Evolutionary conservation across 2,113 vertebrate species (phyloP), one percentile per base, ranked within the genome.

Genomic region (Archocentrus centrarchus): DNA sequence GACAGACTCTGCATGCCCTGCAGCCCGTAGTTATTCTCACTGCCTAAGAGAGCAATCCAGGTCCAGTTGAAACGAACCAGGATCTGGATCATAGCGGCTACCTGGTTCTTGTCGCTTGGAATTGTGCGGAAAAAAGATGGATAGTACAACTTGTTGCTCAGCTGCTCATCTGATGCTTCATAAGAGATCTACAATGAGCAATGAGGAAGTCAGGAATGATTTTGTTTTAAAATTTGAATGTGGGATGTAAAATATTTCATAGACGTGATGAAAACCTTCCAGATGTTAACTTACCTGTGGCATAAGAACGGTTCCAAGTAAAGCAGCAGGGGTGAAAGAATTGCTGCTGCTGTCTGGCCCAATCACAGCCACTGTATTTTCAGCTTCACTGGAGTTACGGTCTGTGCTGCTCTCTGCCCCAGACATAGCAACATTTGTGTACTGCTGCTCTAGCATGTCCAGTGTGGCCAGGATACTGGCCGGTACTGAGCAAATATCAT

Each of bases 271-370:
- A 18, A 39, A 79, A 32, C 37, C 8, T 59, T 61, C 14, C 20
- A 22, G 15, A 3, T 55, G 5, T 41, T 27, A 13, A 77, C 83
- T 64, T 93, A 97, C 97, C 93, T 97, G 95, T 20, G 97, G 97
- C 24, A 97, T 27, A 11, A 96, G 94, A 27, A 95, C 94, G 14
- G 94, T 84, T 3, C 96, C 96, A 32, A 97, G 92, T 44, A 96
- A 59, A 75, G 88, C 57, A n/a, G 96, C 95, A 3, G 96, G 92
- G 0, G 91, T 91, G 11, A 95, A 88, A 0, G 94, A 62, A 0
- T 95, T 94, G 58, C 95, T 94, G 2, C 96, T 97, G 85, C 93
- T 96, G 88, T 97, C 96, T 0, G 97, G 97, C 1, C 97, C 97
- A 0, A 97, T 95, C 64, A 97, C 88, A 2, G 96, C 96, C 60